Evolutionary conservation across 2,888 invertebrate genomes (phyloP), one percentile per base, ranked within the genome.

Genomic region (Imbricaverruca yamaguchii): DNA sequence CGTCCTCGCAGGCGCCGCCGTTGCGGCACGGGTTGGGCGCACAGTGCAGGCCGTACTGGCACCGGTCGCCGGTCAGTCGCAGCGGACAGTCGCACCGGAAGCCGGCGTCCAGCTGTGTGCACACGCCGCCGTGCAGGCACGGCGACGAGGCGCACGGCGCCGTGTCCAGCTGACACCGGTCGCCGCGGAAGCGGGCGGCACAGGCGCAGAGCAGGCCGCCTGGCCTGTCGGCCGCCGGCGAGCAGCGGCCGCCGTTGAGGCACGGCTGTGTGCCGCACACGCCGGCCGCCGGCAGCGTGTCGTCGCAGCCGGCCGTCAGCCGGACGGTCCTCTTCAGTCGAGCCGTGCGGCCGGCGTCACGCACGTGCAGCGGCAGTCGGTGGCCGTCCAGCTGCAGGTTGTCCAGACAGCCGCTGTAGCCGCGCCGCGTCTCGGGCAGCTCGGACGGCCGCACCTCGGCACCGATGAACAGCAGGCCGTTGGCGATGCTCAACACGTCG

Each of bases 331-430:
- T 65, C 87, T 86, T 83, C 87, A 87, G 81, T 87, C 85, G 21
- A 86, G 83, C 82, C 84, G 84, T 23, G 83, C 90, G 90, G 85
- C 90, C 91, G 55, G 90, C 89, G 0, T 91, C 91, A 3, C 91
- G 90, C 88, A 91, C 91, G 85, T 92, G 92, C 21, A 94, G 87
- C 1, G 96, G 95, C 81, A 97, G 90, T 0, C 91, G 89, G 12
- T 91, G 91, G 82, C 92, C 91, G 81, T 93, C 92, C 80, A 97
- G 90, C 82, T 91, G 90, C 59, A 97, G 91, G 85, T 95, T 94
- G 82, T 95, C 92, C 90, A 98, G 92, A 87, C 98, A 98, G 1
- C 97, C 98, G 82, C 93, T 90, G 87, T 96, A 96, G 0, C 97
- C 97, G 79, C 92, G 90, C 80, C 92, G 93, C 80, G 96, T 91